These are phyloP conservation scores for Masnerella sp. DNA, from an alignment of 2,888 invertebrate species.

Conservation along the genomic window DNA sequence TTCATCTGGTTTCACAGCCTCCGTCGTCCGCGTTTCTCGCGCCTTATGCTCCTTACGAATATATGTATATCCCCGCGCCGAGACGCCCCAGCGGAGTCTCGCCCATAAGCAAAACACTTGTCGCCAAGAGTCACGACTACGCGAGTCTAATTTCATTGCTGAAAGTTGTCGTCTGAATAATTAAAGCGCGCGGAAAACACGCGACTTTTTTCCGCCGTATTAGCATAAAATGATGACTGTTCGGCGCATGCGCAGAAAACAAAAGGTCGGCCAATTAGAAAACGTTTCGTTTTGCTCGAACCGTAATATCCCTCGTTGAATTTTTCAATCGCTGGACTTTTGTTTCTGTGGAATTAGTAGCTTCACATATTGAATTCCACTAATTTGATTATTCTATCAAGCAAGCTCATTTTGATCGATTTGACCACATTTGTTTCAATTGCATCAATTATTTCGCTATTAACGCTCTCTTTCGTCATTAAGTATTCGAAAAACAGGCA, in stretches of 20 bases:
- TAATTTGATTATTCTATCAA: too few species aligned
- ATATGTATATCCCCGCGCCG: conserved; percentile 60
- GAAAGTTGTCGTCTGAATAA: conserved; percentile 76
- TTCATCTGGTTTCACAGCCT: conserved; percentile 59
- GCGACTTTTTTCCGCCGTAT: conserved; percentile 72
- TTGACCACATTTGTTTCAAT: too few species aligned
- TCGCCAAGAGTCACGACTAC: conserved; percentile 71
- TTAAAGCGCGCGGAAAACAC: conserved; percentile 73
- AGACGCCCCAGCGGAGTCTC: conserved; percentile 60
- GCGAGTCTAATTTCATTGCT: conserved; percentile 75
- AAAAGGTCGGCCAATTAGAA: conserved; percentile 27
- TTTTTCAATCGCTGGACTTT: too few species aligned
- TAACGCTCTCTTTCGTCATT: too few species aligned
- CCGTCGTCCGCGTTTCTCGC: conserved; percentile 18
- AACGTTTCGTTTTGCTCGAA: too few species aligned
- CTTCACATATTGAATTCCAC: too few species aligned
- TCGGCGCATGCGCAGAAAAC: conserved; percentile 25
- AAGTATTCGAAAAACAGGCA: too few species aligned
- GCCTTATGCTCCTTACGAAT: conserved; percentile 34
- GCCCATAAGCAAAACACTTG: conserved; percentile 73
- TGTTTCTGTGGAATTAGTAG: too few species aligned
- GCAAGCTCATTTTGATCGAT: too few species aligned
- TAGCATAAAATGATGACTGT: conserved; percentile 70
- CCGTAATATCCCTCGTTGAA: too few species aligned
- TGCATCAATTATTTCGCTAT: too few species aligned